Conservation (phyloP, 2,888 invertebrate genomes). For the Germaria angustata region DNA sequence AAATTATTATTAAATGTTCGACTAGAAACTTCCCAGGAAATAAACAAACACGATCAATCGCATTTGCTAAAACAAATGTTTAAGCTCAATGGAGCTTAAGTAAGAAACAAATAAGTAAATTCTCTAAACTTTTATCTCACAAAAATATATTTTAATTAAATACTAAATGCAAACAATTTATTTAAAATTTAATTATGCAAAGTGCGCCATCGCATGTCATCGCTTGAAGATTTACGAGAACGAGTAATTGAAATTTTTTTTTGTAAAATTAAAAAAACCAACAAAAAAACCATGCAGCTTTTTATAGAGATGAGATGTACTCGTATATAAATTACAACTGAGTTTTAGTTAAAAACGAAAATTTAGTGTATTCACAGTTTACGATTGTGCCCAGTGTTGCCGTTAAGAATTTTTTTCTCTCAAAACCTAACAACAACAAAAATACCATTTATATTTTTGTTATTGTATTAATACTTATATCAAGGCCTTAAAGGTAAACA, state of each 20-base stretch:
- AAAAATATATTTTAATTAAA: neutral
- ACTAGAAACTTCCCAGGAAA: neutral
- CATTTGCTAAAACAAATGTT: neutral
- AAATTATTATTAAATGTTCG: neutral
- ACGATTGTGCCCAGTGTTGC: too few species aligned
- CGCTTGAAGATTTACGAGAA: conserved; percentile 5
- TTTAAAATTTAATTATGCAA: neutral
- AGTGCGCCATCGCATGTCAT: neutral
- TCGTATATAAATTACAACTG: neutral
- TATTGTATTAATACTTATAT: too few species aligned
- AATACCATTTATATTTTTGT: too few species aligned
- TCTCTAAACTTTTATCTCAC: neutral
- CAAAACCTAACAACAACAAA: too few species aligned
- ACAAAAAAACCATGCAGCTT: neutral
- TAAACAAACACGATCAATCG: neutral
- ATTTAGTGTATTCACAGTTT: neutral
- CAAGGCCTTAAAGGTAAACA: too few species aligned
- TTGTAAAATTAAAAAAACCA: neutral
- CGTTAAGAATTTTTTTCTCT: neutral
- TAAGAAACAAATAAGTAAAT: neutral
- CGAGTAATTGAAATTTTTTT: conserved; percentile 9
- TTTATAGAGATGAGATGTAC: neutral
- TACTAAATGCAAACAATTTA: too few species aligned
- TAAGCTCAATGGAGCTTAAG: neutral
- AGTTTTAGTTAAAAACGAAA: neutral